Percentiles rank a stretch among this genome's conserved stretches.
Evolutionary conservation across 2,888 invertebrate genomes (phyloP).

Genomic region (Colletes collaris): DNA sequence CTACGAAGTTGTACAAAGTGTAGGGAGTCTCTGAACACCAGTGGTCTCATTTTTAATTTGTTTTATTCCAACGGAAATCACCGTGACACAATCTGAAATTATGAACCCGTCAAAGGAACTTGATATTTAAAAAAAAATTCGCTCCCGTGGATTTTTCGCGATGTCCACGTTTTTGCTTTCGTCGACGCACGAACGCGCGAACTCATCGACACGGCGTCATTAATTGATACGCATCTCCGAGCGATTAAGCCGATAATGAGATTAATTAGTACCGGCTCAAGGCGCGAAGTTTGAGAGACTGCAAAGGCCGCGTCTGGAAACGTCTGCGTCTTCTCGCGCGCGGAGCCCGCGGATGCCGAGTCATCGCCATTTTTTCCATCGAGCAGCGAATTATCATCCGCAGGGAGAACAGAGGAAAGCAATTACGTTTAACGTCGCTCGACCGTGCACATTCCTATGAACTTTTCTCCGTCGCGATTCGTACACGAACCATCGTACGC

Average conservation of each 20-base stretch:
- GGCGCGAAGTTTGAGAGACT: slow-evolving; percentile 31
- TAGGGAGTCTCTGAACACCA: too few species aligned
- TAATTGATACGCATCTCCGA: slow-evolving; percentile 71
- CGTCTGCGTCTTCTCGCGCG: slow-evolving; percentile 15
- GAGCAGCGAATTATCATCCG: slow-evolving; percentile 49
- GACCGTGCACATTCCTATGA: slow-evolving; percentile 40
- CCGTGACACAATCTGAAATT: slow-evolving; percentile 24
- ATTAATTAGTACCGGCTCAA: slow-evolving; percentile 68
- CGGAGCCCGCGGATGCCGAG: slow-evolving; percentile 40
- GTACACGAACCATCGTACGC: neutral
- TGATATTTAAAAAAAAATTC: too few species aligned
- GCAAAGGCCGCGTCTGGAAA: neutral
- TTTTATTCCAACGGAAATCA: slow-evolving; percentile 32
- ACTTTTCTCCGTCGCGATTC: neutral
- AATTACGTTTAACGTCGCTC: slow-evolving; percentile 42
- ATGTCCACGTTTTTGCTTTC: slow-evolving; percentile 10
- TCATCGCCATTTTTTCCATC: slow-evolving; percentile 54
- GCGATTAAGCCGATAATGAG: slow-evolving; percentile 70
- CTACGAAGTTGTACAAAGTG: neutral
- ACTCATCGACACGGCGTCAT: slow-evolving; percentile 57
- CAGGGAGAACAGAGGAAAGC: slow-evolving; percentile 29
- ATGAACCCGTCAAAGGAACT: neutral
- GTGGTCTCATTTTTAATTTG: neutral
- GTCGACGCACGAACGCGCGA: slow-evolving; percentile 8
- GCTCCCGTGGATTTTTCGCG: neutral